Evolutionary conservation across 2,113 vertebrate species (phyloP).

Genomic region (Vulpes vulpes): DNA sequence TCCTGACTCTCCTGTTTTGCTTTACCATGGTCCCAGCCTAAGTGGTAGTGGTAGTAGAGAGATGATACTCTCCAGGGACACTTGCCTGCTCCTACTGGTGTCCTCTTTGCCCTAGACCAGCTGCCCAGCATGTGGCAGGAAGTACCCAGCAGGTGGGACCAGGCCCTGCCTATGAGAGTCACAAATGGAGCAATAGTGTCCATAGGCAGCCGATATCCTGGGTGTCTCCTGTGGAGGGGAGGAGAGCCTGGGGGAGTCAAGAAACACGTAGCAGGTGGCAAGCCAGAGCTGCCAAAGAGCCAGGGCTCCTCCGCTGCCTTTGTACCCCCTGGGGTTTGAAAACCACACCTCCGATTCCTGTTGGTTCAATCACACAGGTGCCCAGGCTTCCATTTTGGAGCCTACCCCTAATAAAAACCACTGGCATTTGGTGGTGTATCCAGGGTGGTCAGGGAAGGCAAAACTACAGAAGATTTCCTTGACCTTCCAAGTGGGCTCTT

Average conservation of each 20-base stretch:
- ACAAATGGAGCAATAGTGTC: neutral
- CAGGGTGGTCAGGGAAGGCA: neutral
- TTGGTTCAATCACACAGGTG: neutral
- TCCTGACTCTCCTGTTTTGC: neutral
- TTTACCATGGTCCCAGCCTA: neutral
- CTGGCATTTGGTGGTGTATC: neutral
- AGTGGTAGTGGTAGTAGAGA: neutral
- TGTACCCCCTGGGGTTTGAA: neutral
- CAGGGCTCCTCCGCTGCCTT: neutral
- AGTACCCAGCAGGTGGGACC: neutral
- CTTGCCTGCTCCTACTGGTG: neutral
- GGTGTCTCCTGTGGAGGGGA: neutral
- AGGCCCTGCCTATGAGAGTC: neutral
- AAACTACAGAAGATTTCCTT: neutral
- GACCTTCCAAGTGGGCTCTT: neutral
- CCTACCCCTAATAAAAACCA: neutral
- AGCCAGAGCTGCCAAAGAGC: neutral
- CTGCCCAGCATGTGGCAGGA: neutral
- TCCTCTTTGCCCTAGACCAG: neutral
- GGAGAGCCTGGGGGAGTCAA: neutral
- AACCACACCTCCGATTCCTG: neutral
- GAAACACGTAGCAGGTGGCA: neutral
- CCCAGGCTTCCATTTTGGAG: neutral
- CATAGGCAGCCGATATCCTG: neutral
- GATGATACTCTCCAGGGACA: neutral